Base-by-base conservation (phyloP, 2,888 invertebrate species). In the Acanthacorydalis orientalis region DNA sequence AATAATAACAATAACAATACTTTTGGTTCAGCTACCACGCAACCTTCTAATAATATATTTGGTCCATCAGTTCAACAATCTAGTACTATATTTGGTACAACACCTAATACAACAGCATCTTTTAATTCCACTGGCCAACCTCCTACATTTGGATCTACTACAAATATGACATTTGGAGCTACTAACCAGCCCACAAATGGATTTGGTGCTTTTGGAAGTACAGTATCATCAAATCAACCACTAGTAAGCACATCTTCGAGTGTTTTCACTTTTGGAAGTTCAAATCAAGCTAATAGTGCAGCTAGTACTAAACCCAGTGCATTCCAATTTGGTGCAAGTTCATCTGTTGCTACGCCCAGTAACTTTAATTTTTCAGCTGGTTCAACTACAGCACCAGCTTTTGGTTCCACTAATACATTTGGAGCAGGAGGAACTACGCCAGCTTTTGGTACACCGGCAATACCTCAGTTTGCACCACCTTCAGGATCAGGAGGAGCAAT, bases 291-390 rank as follows among this genome's bases (percentile, higher is more conserved):
- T 38, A 44, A 14, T 12, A 23, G 23, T 32, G 38, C 15, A 47
- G 14, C 16, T 54, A 46, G 38, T 53, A 51, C 15, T 31, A 33
- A 51, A 1, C 10, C 53, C 0, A 37, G 49, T 7, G 43, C 60
- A 1, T 62, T 61, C 47, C 57, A 63, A 48, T 61, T 62, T 53
- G 57, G 56, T 16, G 49, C 53, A 7, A n/a, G 54, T 4, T 40
- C 58, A 31, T 43, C 58, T 14, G 48, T 59, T 51, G 57, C 61
- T 58, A 45, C 48, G 53, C 50, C 46, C 43, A 54, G 54, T 48
- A 63, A 63, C 34, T 65, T 64, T 50, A 62, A 62, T 49, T 65
- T 65, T 44, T 56, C 54, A 15, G 57, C 62, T 7, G 55, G 59
- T 4, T 44, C 63, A 7, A 51, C 56, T 1, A 49, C 60, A 3